These are phyloP conservation scores for Uromys caudimaculatus DNA, from an alignment of 2,797 vertebrate genomes.

Conservation along the genomic window DNA sequence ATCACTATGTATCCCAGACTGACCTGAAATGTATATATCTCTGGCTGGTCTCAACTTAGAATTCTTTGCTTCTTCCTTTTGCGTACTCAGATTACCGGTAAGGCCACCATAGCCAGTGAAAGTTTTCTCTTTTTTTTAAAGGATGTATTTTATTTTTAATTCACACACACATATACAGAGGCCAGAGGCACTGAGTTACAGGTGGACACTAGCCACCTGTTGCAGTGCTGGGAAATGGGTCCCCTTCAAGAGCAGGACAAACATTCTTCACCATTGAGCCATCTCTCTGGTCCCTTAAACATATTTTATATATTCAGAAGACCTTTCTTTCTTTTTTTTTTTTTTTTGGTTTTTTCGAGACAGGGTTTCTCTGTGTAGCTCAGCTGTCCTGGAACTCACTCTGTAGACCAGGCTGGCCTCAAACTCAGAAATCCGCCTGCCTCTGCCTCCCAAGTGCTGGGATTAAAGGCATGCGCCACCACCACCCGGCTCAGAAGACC, in stretches of 20 bases:
- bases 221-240: neutral
- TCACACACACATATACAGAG: neutral
- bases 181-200: neutral
- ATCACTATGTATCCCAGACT: neutral
- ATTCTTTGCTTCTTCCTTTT: neutral
- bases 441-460: too few relatives aligned
- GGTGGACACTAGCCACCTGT: neutral
- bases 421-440: too few relatives aligned
- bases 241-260: neutral
- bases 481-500: conserved; percentile 45
- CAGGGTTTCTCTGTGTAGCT: too few relatives aligned
- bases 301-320: conserved; percentile 44
- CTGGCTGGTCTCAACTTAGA: neutral
- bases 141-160: neutral
- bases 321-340: conserved; percentile 41
- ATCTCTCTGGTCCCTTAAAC: neutral
- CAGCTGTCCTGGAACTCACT: too few relatives aligned
- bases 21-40: neutral
- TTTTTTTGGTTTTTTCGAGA: too few relatives aligned
- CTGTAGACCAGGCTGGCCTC: too few relatives aligned
- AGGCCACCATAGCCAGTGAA: neutral
- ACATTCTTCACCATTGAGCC: neutral
- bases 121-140: neutral
- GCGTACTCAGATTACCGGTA: neutral
- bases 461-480: too few relatives aligned